These are phyloP conservation scores for Perdita meconis DNA, from an alignment of 2,888 invertebrate species.

Conservation along the genomic window DNA sequence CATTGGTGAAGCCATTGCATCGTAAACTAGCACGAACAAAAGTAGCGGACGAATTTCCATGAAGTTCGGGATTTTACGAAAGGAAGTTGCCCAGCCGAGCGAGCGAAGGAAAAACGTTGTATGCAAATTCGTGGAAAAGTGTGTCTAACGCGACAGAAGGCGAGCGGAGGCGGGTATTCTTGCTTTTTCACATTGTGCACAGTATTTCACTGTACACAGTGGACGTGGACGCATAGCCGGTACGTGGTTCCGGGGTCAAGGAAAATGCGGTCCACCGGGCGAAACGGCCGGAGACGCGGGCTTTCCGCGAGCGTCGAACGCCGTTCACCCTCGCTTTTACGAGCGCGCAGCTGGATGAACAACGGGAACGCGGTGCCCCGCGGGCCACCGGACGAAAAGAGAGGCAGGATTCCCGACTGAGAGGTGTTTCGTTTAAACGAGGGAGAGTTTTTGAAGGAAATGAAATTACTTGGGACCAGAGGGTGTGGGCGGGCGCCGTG, in stretches of 20 bases:
- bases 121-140: background rate
- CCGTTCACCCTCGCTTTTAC: slow-evolving; percentile 12
- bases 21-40: too few relatives aligned
- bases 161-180: background rate
- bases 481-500: background rate
- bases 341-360: slow-evolving; percentile 35
- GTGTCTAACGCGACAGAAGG: slow-evolving; percentile 8
- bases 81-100: background rate
- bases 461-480: slow-evolving; percentile 18
- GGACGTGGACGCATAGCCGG: background rate
- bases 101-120: background rate
- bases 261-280: slow-evolving; percentile 31
- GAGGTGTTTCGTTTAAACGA: slow-evolving; percentile 40
- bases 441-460: slow-evolving; percentile 27
- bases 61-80: background rate
- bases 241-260: slow-evolving; percentile 30
- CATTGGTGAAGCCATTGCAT: too few relatives aligned
- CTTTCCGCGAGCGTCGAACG: slow-evolving; percentile 18
- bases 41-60: too few relatives aligned
- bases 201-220: too few relatives aligned
- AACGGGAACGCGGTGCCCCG: slow-evolving; percentile 43
- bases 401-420: slow-evolving; percentile 16
- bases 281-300: slow-evolving; percentile 19
- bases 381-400: slow-evolving; percentile 24
- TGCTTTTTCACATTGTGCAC: slow-evolving; percentile 19